Base-by-base conservation (phyloP, 2,888 invertebrate species). In the Drosophila parthenogenetica region DNA sequence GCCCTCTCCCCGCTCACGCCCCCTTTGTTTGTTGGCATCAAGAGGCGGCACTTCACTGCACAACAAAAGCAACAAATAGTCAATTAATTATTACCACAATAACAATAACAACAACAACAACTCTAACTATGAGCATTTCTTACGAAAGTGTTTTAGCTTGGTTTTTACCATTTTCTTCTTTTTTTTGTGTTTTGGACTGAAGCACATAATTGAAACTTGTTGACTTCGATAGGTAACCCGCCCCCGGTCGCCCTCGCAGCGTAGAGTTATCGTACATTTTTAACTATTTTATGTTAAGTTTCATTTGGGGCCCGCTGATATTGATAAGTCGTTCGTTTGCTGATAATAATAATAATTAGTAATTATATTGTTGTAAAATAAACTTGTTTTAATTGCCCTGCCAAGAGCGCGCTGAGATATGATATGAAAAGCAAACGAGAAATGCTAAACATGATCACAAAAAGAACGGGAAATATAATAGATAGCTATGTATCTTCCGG, bases 341-440 rank as follows among this genome's bases (percentile, higher is more conserved):
- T 84, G 85, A 85, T 89, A 87, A 87, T 85, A 87, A 89, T 89
- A 77, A 89, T 81, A 87, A 89, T 85, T 87, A 85, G 86, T 89
- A 84, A 89, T 87, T 87, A 87, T 89, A 84, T 84, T 84, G 89
- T 89, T 89, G 89, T 87, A 76, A 89, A 84, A 84, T 84, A 84
- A 84, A 84, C 89, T 84, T 87, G 87, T 84, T 84, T 89, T 89
- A 85, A 85, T 84, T 84, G 89, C 89, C 69, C 54, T 64, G 82
- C 88, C 79, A 69, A 63, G 75, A 63, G 66, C 43, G 35, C 46
- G 16, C 50, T 42, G 50, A 54, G 81, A 78, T 80, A 77, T 69
- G 77, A 75, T 78, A 73, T 61, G 73, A 48, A 65, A 55, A 53
- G 37, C 54, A 63, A 59, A 58, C 40, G 14, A 60, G 22, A 53